These are phyloP conservation scores for Lepus americanus DNA, from an alignment of 2,113 vertebrate genomes.

Conservation along the genomic window DNA sequence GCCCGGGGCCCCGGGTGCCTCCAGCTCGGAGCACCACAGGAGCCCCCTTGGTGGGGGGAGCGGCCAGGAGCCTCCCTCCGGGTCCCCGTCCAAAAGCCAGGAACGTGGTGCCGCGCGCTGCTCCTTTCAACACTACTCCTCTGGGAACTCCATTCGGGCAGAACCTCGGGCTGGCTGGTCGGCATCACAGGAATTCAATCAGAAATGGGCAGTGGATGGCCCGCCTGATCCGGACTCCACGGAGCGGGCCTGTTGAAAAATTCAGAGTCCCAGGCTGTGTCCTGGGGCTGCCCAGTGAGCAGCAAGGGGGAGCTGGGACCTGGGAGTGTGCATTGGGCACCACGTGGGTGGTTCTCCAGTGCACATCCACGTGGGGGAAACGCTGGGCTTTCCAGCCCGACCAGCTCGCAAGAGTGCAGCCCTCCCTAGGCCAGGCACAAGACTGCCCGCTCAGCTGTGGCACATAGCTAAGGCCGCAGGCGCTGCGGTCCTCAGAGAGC, in stretches of 20 bases:
- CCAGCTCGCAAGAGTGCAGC: too few relatives aligned
- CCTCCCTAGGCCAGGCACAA: too few relatives aligned
- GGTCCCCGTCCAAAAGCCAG: not conserved
- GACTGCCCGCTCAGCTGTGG: too few relatives aligned
- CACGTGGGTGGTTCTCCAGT: too few relatives aligned
- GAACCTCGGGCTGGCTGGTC: too few relatives aligned
- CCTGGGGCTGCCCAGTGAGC: not conserved
- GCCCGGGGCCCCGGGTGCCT: rapidly evolving
- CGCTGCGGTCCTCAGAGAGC: too few relatives aligned
- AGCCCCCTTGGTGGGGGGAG: not conserved
- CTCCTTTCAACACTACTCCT: not conserved
- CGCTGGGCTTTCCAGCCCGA: too few relatives aligned
- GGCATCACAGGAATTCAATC: not conserved
- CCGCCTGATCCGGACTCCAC: too few relatives aligned
- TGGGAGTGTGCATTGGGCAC: not conserved
- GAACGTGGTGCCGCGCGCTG: not conserved
- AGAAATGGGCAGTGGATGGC: not conserved
- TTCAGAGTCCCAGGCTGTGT: not conserved
- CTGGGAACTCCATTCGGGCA: too few relatives aligned
- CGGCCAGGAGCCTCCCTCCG: not conserved
- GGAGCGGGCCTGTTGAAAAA: not conserved
- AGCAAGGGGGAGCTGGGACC: rapidly evolving
- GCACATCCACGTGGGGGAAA: too few relatives aligned
- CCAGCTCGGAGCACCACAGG: not conserved
- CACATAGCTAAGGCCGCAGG: too few relatives aligned